These are phyloP conservation scores for Corythoichthys intestinalis DNA, from an alignment of 2,113 vertebrate genomes.

Conservation along the genomic window DNA sequence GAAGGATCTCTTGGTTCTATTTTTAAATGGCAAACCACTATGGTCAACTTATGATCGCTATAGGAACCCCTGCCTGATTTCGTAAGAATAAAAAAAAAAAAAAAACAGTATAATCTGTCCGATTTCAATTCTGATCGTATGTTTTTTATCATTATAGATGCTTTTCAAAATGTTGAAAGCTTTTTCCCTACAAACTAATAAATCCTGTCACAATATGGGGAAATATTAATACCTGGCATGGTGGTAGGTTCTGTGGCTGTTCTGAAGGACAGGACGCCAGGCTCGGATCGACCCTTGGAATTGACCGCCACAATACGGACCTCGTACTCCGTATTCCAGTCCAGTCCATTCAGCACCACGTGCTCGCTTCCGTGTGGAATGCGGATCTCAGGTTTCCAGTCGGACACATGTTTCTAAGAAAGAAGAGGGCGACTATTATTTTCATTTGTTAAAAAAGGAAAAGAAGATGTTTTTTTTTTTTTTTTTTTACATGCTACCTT, in stretches of 20 bases:
- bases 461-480: neutral
- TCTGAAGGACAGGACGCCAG: slow-evolving; percentile 77
- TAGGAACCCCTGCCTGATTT: neutral
- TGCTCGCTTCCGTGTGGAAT: slow-evolving; percentile 81
- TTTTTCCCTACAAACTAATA: too few species aligned
- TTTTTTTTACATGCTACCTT: neutral
- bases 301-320: slow-evolving; percentile 89
- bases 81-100: neutral
- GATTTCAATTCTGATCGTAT: neutral
- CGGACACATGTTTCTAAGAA: slow-evolving; percentile 79
- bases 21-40: neutral
- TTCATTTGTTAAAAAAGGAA: too few species aligned
- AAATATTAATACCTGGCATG: slow-evolving; percentile 83
- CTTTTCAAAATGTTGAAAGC: too few species aligned
- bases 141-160: too few species aligned
- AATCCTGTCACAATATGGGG: neutral
- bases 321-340: slow-evolving; percentile 95
- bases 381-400: slow-evolving; percentile 92
- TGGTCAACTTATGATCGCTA: neutral
- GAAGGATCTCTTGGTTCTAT: neutral
- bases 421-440: neutral
- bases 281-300: slow-evolving; percentile 86
- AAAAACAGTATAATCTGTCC: neutral
- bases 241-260: slow-evolving; percentile 85
- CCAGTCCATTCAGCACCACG: slow-evolving; percentile 80